These are phyloP conservation scores for Spea hammondii DNA, from an alignment of 2,797 vertebrate genomes.

Conservation along the genomic window DNA sequence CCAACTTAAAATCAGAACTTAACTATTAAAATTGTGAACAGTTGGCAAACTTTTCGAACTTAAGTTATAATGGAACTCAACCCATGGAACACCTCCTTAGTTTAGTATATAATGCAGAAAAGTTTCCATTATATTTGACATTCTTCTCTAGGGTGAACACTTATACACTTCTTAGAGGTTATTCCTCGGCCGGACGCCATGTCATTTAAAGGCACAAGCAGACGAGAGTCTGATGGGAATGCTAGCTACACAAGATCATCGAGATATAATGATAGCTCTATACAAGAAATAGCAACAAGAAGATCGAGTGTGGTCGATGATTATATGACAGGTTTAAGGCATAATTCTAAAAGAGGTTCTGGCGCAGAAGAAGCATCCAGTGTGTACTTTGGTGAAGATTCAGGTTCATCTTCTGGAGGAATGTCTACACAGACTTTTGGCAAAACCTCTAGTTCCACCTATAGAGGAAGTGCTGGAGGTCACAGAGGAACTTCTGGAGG, in stretches of 20 bases:
- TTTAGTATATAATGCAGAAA: conserved; percentile 20
- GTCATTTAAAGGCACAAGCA: conserved; percentile 1
- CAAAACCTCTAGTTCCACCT: neutral
- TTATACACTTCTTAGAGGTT: neutral
- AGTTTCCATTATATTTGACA: neutral
- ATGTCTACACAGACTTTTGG: conserved; percentile 3
- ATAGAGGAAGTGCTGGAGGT: neutral
- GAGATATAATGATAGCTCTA: neutral
- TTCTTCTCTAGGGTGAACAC: neutral
- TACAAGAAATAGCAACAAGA: neutral
- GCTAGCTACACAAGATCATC: neutral
- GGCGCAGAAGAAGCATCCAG: conserved; percentile 1
- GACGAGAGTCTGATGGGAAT: conserved; percentile 1
- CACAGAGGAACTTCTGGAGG: neutral
- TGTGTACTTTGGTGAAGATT: conserved; percentile 1
- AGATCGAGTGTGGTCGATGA: neutral
- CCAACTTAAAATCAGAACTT: conserved; percentile 6
- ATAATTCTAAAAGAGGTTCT: neutral
- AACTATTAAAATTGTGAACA: conserved; percentile 14
- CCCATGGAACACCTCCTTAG: conserved; percentile 5
- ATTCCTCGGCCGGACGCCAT: conserved; percentile 1
- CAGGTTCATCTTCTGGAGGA: neutral
- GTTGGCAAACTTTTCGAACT: conserved; percentile 10
- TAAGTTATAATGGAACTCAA: neutral
- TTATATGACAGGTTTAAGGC: neutral